Evolutionary conservation across 2,113 vertebrate genomes (phyloP).

Genomic region (Leuciscus idus): DNA sequence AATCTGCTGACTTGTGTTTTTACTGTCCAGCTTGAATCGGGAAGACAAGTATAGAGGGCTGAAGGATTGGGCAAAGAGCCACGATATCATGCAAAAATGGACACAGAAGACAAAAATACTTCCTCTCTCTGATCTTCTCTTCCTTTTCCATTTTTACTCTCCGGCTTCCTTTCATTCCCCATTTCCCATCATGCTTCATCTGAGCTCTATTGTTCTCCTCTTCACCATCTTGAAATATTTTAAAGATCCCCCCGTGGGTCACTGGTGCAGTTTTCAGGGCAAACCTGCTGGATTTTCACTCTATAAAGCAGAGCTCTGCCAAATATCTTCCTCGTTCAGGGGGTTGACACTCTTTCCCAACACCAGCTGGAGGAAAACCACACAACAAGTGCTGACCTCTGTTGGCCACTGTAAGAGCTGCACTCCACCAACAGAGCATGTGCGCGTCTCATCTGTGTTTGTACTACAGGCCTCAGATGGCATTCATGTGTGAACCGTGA

Average conservation of each 20-base stretch:
- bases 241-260: conserved; percentile 27
- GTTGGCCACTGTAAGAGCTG: conserved; percentile 60
- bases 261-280: conserved; percentile 27
- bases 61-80: conserved; percentile 26
- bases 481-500: not conserved
- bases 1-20: conserved; percentile 49
- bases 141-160: conserved; percentile 22
- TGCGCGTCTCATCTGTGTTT: conserved; percentile 48
- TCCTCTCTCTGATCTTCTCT: conserved; percentile 30
- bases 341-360: not conserved
- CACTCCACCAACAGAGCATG: conserved; percentile 8
- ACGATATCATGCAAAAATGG: conserved; percentile 13
- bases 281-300: conserved; percentile 13
- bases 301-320: conserved; percentile 39
- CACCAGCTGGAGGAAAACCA: not conserved
- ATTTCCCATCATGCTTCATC: conserved; percentile 1
- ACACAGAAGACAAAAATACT: conserved; percentile 31
- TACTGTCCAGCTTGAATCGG: conserved; percentile 14
- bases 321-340: conserved; percentile 21
- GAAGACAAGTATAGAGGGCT: conserved; percentile 21
- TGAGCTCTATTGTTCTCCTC: conserved; percentile 1
- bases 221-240: conserved; percentile 46
- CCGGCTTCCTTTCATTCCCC: conserved; percentile 8
- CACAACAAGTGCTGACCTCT: conserved; percentile 69
- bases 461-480: conserved; percentile 43